Percentiles rank a stretch among this genome's conserved stretches.
Conservation (phyloP, 2,888 invertebrate species). For the Calameuta pallipes region DNA sequence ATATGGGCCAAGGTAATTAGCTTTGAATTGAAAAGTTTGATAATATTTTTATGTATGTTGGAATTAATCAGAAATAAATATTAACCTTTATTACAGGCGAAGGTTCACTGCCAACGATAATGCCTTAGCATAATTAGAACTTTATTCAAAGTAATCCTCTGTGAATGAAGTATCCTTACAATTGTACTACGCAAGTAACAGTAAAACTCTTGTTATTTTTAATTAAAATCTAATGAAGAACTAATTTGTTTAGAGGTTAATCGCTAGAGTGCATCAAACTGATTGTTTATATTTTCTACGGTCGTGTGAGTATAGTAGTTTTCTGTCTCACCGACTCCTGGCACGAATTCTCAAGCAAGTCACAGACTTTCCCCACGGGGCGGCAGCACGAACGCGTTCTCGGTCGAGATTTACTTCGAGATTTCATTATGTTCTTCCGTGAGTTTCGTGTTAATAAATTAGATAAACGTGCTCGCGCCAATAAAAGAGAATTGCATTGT, state of each 20-base stretch:
- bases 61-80: neutral
- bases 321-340: neutral
- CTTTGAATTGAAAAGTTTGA: neutral
- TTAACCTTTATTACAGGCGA: neutral
- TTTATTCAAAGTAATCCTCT: neutral
- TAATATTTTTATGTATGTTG: neutral
- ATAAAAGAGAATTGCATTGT: neutral
- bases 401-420: neutral
- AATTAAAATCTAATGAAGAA: neutral
- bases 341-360: neutral
- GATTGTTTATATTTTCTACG: neutral
- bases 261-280: neutral
- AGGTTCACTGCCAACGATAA: neutral
- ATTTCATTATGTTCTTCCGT: neutral
- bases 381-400: neutral
- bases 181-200: neutral
- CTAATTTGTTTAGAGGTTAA: neutral
- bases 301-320: neutral
- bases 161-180: neutral
- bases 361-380: neutral
- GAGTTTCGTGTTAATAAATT: neutral
- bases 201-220: neutral
- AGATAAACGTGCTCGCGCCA: neutral
- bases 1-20: neutral
- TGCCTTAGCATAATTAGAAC: neutral